These are phyloP conservation scores for Tenebrio molitor DNA, from an alignment of 1,140 invertebrate genomes.

Conservation along the genomic window DNA sequence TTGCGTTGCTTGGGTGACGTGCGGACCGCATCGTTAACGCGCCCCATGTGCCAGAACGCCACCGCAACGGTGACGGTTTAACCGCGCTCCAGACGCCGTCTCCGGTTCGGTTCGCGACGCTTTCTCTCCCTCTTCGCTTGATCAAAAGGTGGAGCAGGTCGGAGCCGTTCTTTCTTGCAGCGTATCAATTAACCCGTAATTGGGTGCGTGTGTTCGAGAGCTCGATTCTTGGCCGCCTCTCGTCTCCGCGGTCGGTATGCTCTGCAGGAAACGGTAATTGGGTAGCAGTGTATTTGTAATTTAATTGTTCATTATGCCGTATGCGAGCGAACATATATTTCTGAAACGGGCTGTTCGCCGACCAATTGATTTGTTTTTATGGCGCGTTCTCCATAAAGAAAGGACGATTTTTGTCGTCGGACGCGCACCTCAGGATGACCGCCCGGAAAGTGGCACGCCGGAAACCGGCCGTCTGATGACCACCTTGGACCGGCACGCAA, in stretches of 20 bases:
- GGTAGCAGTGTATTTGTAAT: conserved; percentile 58
- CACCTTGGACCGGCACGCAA: too few relatives aligned
- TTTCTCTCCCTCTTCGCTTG: background rate
- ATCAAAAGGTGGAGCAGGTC: conserved; percentile 29
- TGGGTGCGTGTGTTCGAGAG: conserved; percentile 54
- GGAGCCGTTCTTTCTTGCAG: conserved; percentile 33
- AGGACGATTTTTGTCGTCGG: background rate
- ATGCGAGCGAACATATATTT: conserved; percentile 50
- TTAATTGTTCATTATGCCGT: conserved; percentile 61
- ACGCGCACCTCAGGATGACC: background rate
- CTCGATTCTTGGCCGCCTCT: conserved; percentile 22
- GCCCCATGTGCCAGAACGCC: conserved; percentile 17
- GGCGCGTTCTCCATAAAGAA: conserved; percentile 33
- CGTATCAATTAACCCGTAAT: conserved; percentile 57
- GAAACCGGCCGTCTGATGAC: too few relatives aligned
- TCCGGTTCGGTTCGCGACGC: conserved; percentile 8
- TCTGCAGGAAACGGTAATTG: conserved; percentile 59
- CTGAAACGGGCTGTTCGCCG: conserved; percentile 39
- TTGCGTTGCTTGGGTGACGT: background rate
- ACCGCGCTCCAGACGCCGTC: conserved; percentile 23
- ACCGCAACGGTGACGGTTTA: conserved; percentile 27
- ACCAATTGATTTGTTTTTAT: conserved; percentile 43
- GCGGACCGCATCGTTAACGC: conserved; percentile 36
- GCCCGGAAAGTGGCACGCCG: too few relatives aligned
- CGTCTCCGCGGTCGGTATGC: conserved; percentile 45